phyloP scores from a whole-genome alignment of 1,140 invertebrate genomes.

The Lepeophtheirus salmonis region DNA sequence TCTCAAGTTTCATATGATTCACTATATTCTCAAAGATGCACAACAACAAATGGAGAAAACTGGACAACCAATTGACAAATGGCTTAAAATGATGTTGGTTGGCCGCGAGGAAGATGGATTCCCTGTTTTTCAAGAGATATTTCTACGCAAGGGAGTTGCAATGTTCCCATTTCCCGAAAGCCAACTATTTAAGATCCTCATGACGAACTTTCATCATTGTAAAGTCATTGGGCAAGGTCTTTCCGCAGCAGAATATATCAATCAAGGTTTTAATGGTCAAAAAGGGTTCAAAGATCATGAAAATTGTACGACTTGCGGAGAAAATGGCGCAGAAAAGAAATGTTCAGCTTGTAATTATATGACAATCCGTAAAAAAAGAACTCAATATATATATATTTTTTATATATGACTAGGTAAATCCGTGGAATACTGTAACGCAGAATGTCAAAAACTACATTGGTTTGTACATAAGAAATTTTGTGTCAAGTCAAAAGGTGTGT shows the following conservation, averaged over 20 bases:
- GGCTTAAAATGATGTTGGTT: constrained; percentile 39
- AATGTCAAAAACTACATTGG: constrained; percentile 91
- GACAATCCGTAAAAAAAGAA: background rate
- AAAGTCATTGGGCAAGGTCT: constrained; percentile 31
- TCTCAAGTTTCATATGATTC: constrained; percentile 72
- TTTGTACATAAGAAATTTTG: constrained; percentile 75
- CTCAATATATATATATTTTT: background rate
- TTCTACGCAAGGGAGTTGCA: constrained; percentile 60
- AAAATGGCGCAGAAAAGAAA: constrained; percentile 68
- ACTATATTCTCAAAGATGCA: constrained; percentile 50
- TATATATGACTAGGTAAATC: constrained; percentile 22
- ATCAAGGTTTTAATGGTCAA: constrained; percentile 69
- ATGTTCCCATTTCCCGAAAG: constrained; percentile 71
- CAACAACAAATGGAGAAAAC: constrained; percentile 27
- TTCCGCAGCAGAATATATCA: constrained; percentile 48
- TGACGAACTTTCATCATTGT: constrained; percentile 50
- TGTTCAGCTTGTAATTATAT: constrained; percentile 75
- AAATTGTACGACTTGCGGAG: constrained; percentile 67
- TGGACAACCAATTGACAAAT: constrained; percentile 22
- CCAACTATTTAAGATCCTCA: constrained; percentile 56
- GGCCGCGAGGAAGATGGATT: constrained; percentile 50
- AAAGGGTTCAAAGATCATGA: constrained; percentile 41
- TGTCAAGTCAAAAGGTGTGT: too few species aligned
- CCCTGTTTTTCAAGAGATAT: constrained; percentile 55
- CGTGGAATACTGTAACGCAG: constrained; percentile 76